Base-by-base conservation (phyloP, 2,113 vertebrate species). In the Chaenogobius annularis region DNA sequence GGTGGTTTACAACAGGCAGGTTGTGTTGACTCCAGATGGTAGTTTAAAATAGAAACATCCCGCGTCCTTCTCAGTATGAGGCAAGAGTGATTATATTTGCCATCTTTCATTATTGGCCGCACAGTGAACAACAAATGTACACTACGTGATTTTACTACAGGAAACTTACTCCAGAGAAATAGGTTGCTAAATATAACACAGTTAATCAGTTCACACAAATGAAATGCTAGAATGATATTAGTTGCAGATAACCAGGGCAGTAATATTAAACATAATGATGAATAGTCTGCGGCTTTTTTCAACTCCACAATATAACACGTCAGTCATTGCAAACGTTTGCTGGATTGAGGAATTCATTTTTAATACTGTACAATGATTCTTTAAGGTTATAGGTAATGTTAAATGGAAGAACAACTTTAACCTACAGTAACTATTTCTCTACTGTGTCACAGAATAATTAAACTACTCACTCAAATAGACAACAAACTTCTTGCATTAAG, bases 1-100 rank as follows among this genome's bases (percentile, higher is more conserved):
- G 71, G 72, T 64, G 75, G 80, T 90, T 90, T 88, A 85, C 87
- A 86, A 83, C 79, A 88, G 78, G 85, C 89, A 90, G 88, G 90
- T n/a, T 92, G 89, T 84, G 84, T 78, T 74, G 80, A 85, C 77
- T 85, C 86, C 83, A 88, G 81, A 85, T 84, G 79, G 76, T 62
- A 81, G 77, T 83, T 75, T 46, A 82, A 90, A 92, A 92, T 88
- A 91, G 87, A 85, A 85, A 83, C 74, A 77, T 86, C 85, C 77
- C 67, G 70, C 71, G 74, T 81, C 76, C 66, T 52, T 74, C 80
- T 67, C 80, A 71, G 76, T 77, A 72, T 74, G 82, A 83, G 77
- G 73, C 80, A 83, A 70, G 72, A 80, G 61, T 81, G 67, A 84
- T 84, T 77, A 76, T 48, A 66, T 72, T 83, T 81, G 71, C 71